Base-by-base conservation (phyloP, 2,888 invertebrate genomes). In the Drosophila neutralis region DNA sequence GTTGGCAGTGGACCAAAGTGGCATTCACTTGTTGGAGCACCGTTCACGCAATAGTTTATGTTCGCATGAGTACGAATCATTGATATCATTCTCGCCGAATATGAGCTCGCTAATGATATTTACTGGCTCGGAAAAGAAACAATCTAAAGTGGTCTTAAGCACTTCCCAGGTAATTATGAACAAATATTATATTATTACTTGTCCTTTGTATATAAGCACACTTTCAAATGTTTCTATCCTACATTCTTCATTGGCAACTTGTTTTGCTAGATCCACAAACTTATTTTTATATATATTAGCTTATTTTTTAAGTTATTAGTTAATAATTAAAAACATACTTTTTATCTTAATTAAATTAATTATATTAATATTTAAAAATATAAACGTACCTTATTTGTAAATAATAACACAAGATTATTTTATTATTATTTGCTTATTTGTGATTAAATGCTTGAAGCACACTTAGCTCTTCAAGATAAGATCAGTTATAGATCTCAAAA, bases 1-100 rank as follows among this genome's bases (percentile, higher is more conserved):
- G 98, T 94, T 98, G 82, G 98, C 98, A 31, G 97, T 98, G 60
- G 98, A 98, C 93, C 98, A 98, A 92, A 95, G 95, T 86, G 98
- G 98, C 27, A 95, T 98, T 72, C 98, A 98, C 92, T 94, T 98
- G 74, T 94, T 98, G 87, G 97, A 98, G 87, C 97, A 97, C 91
- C 96, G 97, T 65, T 96, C 98, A 18, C 95, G 98, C 84, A 97
- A 97, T 97, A n/a, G n/a, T n/a, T n/a, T n/a, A n/a, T n/a, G n/a
- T n/a, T n/a, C n/a, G n/a, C n/a, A n/a, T n/a, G n/a, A n/a, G n/a
- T n/a, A n/a, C n/a, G n/a, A n/a, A n/a, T n/a, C n/a, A n/a, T n/a
- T n/a, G n/a, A n/a, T n/a, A n/a, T n/a, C n/a, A n/a, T n/a, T n/a
- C n/a, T n/a, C n/a, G n/a, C n/a, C n/a, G n/a, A n/a, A n/a, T n/a